A percentile compares a stretch with the other conserved stretches of the same genome.
phyloP scores from a whole-genome alignment of 2,797 vertebrate species.

The Protosalanx chinensis region DNA sequence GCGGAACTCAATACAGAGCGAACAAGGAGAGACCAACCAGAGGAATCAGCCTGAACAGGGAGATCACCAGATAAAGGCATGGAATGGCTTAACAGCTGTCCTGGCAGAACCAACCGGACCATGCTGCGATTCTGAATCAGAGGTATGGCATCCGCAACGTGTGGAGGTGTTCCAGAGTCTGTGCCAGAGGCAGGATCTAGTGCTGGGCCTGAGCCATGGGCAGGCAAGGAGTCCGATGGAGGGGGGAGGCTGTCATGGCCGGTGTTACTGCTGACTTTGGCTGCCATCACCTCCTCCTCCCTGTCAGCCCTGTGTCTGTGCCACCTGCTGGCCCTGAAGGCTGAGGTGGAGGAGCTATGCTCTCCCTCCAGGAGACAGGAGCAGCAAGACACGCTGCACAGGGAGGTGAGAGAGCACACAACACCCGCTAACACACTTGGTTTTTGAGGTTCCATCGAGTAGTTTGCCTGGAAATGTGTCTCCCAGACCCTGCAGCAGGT shows the following conservation, averaged over 20 bases:
- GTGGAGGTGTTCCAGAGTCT: conserved; percentile 37
- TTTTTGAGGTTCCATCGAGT: not conserved
- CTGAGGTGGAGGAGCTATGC: conserved; percentile 81
- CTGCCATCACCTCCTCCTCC: conserved; percentile 79
- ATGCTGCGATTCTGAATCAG: not conserved
- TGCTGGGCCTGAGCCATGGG: conserved; percentile 24
- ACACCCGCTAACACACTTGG: not conserved
- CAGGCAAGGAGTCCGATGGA: not conserved
- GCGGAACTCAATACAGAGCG: conserved; percentile 41
- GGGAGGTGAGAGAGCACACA: conserved; percentile 52
- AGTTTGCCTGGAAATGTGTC: conserved; percentile 1
- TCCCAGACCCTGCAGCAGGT: conserved; percentile 47
- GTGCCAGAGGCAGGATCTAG: not conserved
- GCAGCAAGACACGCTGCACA: conserved; percentile 30
- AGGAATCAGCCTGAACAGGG: conserved; percentile 23
- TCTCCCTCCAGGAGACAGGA: conserved; percentile 64
- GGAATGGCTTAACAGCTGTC: too few species aligned
- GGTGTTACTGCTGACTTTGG: conserved; percentile 69
- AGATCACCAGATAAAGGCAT: too few species aligned
- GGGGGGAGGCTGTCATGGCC: conserved; percentile 61
- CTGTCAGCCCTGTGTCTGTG: conserved; percentile 81
- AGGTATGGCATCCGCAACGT: not conserved
- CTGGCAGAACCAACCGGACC: not conserved
- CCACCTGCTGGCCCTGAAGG: conserved; percentile 79
- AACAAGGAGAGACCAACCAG: not conserved